phyloP scores from a whole-genome alignment of 2,797 vertebrate species.

The Sebastes oblongus region DNA sequence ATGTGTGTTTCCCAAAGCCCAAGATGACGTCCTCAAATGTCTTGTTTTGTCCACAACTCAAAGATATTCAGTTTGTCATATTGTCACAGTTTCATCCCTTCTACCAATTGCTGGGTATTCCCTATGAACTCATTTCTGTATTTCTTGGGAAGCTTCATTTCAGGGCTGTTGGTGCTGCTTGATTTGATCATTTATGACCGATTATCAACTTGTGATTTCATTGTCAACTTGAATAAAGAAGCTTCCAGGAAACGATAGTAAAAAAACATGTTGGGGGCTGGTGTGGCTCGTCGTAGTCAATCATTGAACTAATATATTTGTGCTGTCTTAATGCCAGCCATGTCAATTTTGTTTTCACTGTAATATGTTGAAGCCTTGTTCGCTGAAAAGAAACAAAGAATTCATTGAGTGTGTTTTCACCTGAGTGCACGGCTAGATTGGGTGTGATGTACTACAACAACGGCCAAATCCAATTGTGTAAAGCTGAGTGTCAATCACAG shows the following conservation, averaged over 20 bases:
- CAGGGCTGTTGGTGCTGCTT: background rate
- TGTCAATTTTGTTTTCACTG: background rate
- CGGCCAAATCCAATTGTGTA: background rate
- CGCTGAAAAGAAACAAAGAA: background rate
- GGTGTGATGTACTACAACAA: background rate
- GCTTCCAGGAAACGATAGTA: background rate
- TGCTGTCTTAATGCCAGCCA: background rate
- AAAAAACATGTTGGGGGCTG: background rate
- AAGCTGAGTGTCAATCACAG: background rate
- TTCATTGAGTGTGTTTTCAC: constrained; percentile 8
- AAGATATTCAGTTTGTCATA: too few species aligned
- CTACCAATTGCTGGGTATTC: background rate
- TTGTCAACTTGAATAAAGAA: background rate
- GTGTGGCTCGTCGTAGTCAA: background rate
- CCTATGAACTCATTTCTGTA: background rate
- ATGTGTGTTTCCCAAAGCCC: too few species aligned
- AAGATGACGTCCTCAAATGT: too few species aligned
- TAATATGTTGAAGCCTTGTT: background rate
- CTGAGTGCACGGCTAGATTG: background rate
- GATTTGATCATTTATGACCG: background rate
- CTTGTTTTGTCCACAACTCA: too few species aligned
- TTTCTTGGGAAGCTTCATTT: background rate
- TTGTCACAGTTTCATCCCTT: too few species aligned
- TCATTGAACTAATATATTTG: background rate
- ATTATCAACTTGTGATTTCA: background rate